A percentile compares a stretch with the other conserved stretches of the same genome.
These are phyloP conservation scores for Zosterops borbonicus DNA, from an alignment of 2,113 vertebrate species.

Conservation along the genomic window DNA sequence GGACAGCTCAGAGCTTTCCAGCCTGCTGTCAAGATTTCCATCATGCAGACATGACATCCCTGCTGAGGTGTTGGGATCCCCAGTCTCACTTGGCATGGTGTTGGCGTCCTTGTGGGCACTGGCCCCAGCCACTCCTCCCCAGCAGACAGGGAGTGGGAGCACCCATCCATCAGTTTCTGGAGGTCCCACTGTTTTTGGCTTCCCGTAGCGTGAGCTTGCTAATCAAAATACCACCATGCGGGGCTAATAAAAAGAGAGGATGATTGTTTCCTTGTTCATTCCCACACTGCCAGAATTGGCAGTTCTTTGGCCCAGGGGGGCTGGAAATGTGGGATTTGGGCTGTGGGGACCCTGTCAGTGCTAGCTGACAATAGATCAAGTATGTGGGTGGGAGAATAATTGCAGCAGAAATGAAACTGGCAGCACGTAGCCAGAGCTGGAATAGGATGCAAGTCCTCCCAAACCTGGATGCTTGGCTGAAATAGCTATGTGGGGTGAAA, in stretches of 20 bases:
- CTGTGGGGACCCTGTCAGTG: neutral
- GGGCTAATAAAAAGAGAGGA: slow-evolving; percentile 8
- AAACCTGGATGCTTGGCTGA: neutral
- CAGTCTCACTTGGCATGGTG: neutral
- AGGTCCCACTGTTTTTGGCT: neutral
- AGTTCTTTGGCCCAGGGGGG: neutral
- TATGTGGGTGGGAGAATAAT: neutral
- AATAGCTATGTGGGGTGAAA: rapidly evolving
- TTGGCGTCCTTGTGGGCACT: rapidly evolving
- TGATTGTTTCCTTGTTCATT: slow-evolving; percentile 17
- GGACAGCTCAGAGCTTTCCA: neutral
- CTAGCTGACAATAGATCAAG: neutral
- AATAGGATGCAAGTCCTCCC: neutral
- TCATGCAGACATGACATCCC: rapidly evolving
- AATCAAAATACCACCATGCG: neutral
- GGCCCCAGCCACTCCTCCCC: neutral
- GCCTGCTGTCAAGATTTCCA: neutral
- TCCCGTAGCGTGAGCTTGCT: neutral
- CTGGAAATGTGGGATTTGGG: neutral
- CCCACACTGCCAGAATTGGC: neutral
- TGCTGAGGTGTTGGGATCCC: neutral
- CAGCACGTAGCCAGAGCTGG: rapidly evolving
- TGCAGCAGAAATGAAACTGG: neutral
- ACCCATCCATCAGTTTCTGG: neutral
- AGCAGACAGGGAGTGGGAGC: rapidly evolving